Conservation (phyloP, 2,797 vertebrate species). For the Manis crassicaudata region DNA sequence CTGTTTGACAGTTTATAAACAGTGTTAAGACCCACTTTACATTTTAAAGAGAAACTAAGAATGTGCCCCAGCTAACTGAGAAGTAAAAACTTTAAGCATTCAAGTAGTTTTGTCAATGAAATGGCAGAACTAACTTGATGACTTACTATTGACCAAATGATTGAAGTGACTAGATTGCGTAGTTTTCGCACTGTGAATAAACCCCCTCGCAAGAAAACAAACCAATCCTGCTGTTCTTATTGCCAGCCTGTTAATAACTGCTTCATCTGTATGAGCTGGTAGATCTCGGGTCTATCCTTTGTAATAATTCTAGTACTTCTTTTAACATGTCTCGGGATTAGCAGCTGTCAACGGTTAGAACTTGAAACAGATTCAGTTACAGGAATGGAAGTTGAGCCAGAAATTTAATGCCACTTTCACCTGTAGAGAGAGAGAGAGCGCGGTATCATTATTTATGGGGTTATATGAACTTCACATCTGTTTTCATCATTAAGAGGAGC, state of each 20-base stretch:
- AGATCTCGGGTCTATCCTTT: conserved; percentile 43
- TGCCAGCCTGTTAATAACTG: conserved; percentile 1
- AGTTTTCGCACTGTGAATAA: background rate
- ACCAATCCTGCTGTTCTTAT: background rate
- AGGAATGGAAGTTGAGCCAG: conserved; percentile 29
- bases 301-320: conserved; percentile 64
- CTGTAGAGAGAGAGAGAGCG: background rate
- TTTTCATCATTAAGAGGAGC: background rate
- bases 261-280: background rate
- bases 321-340: conserved; percentile 73
- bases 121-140: background rate
- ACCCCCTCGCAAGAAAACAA: background rate
- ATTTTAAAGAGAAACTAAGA: background rate
- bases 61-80: background rate
- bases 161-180: background rate
- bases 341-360: conserved; percentile 74
- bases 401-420: conserved; percentile 57
- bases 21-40: background rate
- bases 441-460: conserved; percentile 12
- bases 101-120: conserved; percentile 7
- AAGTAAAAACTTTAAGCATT: background rate
- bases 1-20: background rate
- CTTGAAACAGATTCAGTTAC: conserved; percentile 73
- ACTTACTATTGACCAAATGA: background rate
- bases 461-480: background rate